phyloP scores from a whole-genome alignment of 2,797 vertebrate genomes.

The Lepus oiostolus region DNA sequence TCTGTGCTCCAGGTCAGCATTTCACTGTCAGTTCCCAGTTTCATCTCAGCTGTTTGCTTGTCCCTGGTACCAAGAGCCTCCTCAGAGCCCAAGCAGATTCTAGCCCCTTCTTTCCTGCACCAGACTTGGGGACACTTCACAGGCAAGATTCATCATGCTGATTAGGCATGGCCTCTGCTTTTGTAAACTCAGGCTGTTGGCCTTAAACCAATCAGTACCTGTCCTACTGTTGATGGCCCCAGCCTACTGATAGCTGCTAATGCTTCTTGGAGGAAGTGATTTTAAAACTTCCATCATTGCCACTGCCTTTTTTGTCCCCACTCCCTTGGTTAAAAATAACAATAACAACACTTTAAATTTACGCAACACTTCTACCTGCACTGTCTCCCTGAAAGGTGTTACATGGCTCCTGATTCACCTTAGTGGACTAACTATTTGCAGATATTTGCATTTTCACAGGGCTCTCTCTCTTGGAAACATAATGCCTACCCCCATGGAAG shows the following conservation, averaged over 20 bases:
- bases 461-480: neutral
- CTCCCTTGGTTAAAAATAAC: neutral
- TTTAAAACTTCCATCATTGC: neutral
- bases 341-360: neutral
- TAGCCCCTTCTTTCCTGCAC: neutral
- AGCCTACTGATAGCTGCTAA: neutral
- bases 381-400: neutral
- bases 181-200: slow-evolving; percentile 55
- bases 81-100: neutral
- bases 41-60: neutral
- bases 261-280: neutral
- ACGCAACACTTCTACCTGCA: neutral
- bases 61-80: neutral
- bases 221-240: slow-evolving; percentile 34
- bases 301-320: neutral
- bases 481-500: neutral
- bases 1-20: neutral
- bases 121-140: neutral
- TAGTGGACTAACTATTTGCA: neutral
- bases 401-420: neutral
- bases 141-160: slow-evolving; percentile 61
- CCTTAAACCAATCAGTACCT: slow-evolving; percentile 67
- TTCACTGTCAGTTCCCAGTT: neutral
- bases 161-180: slow-evolving; percentile 68
- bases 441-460: slow-evolving; percentile 10